Evolutionary conservation across 2,113 vertebrate genomes (phyloP), one percentile per base, ranked within the genome.

Genomic region (Halcyon malimbica): DNA sequence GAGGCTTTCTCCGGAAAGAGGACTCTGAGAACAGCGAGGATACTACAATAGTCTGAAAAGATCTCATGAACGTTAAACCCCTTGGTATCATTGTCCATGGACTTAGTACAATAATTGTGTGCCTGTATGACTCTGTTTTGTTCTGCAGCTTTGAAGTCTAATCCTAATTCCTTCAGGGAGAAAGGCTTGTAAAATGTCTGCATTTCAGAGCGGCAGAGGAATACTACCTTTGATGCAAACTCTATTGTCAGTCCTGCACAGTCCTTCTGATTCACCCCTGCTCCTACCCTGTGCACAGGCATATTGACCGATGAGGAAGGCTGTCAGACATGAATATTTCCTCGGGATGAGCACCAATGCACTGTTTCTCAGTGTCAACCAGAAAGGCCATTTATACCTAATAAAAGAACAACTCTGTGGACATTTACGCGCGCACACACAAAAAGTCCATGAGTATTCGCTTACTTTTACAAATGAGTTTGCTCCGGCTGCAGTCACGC

Each of bases 101-200:
- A 94, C 94, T 95, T 93, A 68, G 87, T 95, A 90, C 95, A 93
- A 2, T 96, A 92, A 96, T 91, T 89, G 86, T 91, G 83, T 93
- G 94, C 65, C 95, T 93, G 53, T 81, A 68, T 76, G 84, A 93
- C 65, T 92, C 74, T 82, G 63, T 95, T 96, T 96, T 96, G 82
- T 93, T 96, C 93, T 87, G 73, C 65, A 59, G 88, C 93, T 96
- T 95, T 97, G 95, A 96, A 96, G 93, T 94, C 83, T 97, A 95
- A 92, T 95, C 84, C 89, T 89, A 86, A 95, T 91, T 96, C 95
- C 95, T 97, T 96, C 67, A 70, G 94, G 95, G 91, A 94, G 84
- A 87, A 77, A 74, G 87, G 83, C 92, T 93, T 93, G 91, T 83
- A 63, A 87, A 95, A 94, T 51, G 31, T 68, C 78, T 83, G 80